These are phyloP conservation scores for Ataeniobius toweri DNA, from an alignment of 2,797 vertebrate species.

Conservation along the genomic window DNA sequence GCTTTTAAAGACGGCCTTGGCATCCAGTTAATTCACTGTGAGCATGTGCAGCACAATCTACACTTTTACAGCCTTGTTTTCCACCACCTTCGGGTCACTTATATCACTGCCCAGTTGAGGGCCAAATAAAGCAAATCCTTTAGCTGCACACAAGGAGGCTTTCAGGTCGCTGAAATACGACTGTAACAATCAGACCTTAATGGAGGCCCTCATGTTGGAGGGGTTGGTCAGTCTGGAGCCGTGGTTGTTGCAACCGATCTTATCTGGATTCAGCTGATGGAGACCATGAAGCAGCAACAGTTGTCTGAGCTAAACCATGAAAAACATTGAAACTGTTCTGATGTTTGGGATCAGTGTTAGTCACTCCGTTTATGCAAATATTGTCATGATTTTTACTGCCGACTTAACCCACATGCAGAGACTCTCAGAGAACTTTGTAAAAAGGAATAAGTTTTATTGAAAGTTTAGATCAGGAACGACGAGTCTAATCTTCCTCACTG, in stretches of 20 bases:
- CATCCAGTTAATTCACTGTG: conserved; percentile 39
- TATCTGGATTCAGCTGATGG: conserved; percentile 51
- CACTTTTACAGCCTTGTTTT: conserved; percentile 72
- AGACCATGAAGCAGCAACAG: conserved; percentile 7
- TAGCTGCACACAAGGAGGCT: conserved; percentile 62
- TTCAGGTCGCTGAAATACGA: conserved; percentile 69
- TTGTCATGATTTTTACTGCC: too few species aligned
- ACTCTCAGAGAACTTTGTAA: too few species aligned
- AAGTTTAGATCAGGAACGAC: too few species aligned
- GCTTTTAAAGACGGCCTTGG: conserved; percentile 57
- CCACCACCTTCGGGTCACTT: conserved; percentile 47
- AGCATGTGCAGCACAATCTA: conserved; percentile 50
- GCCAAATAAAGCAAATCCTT: conserved; percentile 67
- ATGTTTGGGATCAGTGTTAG: background rate
- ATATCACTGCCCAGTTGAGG: conserved; percentile 55
- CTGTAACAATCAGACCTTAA: conserved; percentile 64
- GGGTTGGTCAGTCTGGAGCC: conserved; percentile 45
- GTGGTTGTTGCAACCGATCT: conserved; percentile 27
- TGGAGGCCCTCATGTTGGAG: conserved; percentile 48
- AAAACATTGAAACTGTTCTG: background rate
- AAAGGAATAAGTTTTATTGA: too few species aligned
- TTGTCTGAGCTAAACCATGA: too few species aligned
- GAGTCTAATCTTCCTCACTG: too few species aligned
- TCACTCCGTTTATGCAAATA: background rate
- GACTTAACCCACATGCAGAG: too few species aligned